Percentiles rank a stretch among this genome's conserved stretches.
Conservation (phyloP, 1,140 invertebrate genomes). For the Amyelois transitella region DNA sequence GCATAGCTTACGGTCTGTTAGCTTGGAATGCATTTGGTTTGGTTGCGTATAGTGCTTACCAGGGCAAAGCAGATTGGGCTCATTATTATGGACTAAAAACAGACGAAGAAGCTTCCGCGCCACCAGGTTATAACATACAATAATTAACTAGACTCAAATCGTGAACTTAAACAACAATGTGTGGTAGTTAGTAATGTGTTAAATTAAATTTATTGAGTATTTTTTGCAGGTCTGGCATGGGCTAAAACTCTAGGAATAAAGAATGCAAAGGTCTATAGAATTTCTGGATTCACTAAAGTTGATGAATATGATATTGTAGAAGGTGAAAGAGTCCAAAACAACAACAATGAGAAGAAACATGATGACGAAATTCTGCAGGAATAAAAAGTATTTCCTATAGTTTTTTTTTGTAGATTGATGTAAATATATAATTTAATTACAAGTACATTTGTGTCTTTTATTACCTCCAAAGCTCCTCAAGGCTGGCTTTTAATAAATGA, state of each 20-base stretch:
- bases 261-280: constrained; percentile 73
- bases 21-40: constrained; percentile 80
- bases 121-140: no score
- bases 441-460: no score
- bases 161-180: background rate
- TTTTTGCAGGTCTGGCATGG: constrained; percentile 68
- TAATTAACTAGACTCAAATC: no score
- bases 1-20: constrained; percentile 76
- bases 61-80: constrained; percentile 79
- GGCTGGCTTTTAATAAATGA: no score
- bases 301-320: constrained; percentile 66
- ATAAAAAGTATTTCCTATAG: background rate
- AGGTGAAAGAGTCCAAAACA: constrained; percentile 32
- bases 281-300: constrained; percentile 68
- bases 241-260: constrained; percentile 71
- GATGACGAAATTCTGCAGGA: background rate
- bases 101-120: constrained; percentile 72
- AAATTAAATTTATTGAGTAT: constrained; percentile 8
- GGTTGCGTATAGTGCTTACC: constrained; percentile 74
- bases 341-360: background rate
- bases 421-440: no score
- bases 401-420: background rate
- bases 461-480: no score
- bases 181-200: background rate
- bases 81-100: constrained; percentile 77